Percentiles rank a stretch among this genome's conserved stretches.
phyloP scores from a whole-genome alignment of 2,797 vertebrate genomes.

The Adrianichthys oophorus region DNA sequence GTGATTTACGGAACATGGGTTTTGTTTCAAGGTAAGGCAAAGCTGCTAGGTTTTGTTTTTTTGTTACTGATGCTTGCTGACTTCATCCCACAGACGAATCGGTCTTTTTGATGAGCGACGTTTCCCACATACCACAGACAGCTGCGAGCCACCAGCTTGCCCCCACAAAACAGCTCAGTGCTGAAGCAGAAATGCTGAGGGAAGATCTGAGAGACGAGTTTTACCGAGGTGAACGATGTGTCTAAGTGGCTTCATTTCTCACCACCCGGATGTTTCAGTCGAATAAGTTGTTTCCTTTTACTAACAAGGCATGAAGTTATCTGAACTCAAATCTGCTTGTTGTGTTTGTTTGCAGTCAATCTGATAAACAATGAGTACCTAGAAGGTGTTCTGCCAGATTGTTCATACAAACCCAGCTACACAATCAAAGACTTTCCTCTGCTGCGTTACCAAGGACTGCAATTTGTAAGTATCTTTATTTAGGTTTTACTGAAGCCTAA shows the following conservation, averaged over 20 bases:
- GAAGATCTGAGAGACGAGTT: slow-evolving; percentile 86
- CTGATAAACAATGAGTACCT: slow-evolving; percentile 79
- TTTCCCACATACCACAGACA: slow-evolving; percentile 88
- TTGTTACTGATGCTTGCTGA: neutral
- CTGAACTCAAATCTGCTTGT: slow-evolving; percentile 13
- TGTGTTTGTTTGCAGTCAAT: slow-evolving; percentile 77
- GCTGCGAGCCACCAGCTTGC: slow-evolving; percentile 73
- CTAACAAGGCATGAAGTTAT: slow-evolving; percentile 6
- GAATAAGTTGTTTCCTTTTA: slow-evolving; percentile 13
- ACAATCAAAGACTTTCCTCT: slow-evolving; percentile 83
- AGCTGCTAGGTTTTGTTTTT: neutral
- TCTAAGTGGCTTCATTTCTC: slow-evolving; percentile 10
- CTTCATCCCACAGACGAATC: slow-evolving; percentile 82
- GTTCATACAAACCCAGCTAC: slow-evolving; percentile 90
- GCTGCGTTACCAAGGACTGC: slow-evolving; percentile 91
- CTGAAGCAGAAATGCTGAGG: slow-evolving; percentile 83
- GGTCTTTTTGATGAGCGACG: slow-evolving; percentile 78
- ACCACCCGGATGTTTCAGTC: neutral
- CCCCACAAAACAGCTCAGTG: slow-evolving; percentile 1
- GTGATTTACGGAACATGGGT: slow-evolving; percentile 1
- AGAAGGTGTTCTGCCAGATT: slow-evolving; percentile 82
- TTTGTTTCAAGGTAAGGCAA: slow-evolving; percentile 6
- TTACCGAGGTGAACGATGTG: slow-evolving; percentile 77
- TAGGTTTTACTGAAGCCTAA: neutral
- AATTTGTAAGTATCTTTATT: slow-evolving; percentile 84